Evolutionary conservation across 2,797 vertebrate species (phyloP), one percentile per base, ranked within the genome.

Genomic region (Clamator glandarius): DNA sequence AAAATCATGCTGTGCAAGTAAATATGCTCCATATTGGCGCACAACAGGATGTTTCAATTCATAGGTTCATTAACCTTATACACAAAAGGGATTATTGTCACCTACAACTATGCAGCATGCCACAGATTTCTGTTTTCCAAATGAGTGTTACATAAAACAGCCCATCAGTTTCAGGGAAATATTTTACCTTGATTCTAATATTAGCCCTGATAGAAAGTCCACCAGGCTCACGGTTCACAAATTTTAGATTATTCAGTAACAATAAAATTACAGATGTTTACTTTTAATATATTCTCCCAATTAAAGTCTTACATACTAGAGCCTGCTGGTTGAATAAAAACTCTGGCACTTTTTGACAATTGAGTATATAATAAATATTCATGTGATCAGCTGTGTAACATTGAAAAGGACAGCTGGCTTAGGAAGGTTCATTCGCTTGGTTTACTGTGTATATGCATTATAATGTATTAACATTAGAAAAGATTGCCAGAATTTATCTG

Each of bases 351-450:
- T 89, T 73, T 92, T 61, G 89, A 81, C 93, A 96, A 92, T 39
- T 92, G 72, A 94, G 81, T 58, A 87, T 69, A 80, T 77, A 87
- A 96, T 96, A 96, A 97, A 97, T 98, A 97, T 97, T 97, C 88
- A 96, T 97, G 87, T 92, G 90, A 94, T 96, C 90, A 93, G 59
- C 84, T 77, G 44, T 90, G 76, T 95, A 95, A 94, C 73, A 94
- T 80, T 95, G 89, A 94, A 97, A 96, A 97, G 95, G 96, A 96
- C 96, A 97, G 89, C 91, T 97, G 94, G 78, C 93, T 97, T 93
- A 89, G 94, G 86, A 94, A 95, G 75, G 76, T 92, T 97, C 89
- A 79, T 97, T 97, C 97, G 41, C 79, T 94, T 96, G 62, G 83
- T 95, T 97, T 97, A 87, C 92, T 94, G 73, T 92, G 82, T 79